phyloP scores from a whole-genome alignment of 2,888 invertebrate genomes.

The Drosophila neonasuta region DNA sequence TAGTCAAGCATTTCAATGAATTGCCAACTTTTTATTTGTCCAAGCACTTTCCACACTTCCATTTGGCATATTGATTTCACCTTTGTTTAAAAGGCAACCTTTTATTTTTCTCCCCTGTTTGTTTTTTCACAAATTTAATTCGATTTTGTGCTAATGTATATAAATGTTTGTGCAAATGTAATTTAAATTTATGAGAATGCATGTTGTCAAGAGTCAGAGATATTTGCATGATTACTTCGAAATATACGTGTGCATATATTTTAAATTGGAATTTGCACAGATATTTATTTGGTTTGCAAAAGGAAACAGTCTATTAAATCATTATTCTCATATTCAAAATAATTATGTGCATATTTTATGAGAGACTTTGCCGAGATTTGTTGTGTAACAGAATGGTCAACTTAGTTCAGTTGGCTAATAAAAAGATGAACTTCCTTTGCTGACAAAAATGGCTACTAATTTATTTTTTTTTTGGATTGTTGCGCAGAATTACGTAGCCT shows the following conservation, averaged over 20 bases:
- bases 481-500: background rate
- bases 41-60: constrained; percentile 11
- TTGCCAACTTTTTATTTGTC: constrained; percentile 24
- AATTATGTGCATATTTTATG: constrained; percentile 5
- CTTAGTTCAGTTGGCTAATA: background rate
- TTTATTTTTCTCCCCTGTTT: background rate
- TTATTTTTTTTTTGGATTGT: background rate
- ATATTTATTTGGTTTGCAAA: background rate
- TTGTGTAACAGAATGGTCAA: background rate
- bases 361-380: background rate
- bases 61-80: constrained; percentile 25
- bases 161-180: background rate
- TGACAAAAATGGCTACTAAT: background rate
- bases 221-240: background rate
- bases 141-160: background rate
- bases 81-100: background rate
- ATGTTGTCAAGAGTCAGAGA: constrained; percentile 2
- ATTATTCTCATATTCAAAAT: background rate
- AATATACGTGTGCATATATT: background rate
- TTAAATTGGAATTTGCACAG: background rate
- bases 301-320: background rate
- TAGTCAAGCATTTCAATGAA: constrained; percentile 36
- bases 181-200: background rate
- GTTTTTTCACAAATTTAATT: background rate
- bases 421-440: background rate